Percentiles rank a stretch among this genome's conserved stretches.
phyloP scores from a whole-genome alignment of 1,140 invertebrate species.

The Cyclina sinensis region DNA sequence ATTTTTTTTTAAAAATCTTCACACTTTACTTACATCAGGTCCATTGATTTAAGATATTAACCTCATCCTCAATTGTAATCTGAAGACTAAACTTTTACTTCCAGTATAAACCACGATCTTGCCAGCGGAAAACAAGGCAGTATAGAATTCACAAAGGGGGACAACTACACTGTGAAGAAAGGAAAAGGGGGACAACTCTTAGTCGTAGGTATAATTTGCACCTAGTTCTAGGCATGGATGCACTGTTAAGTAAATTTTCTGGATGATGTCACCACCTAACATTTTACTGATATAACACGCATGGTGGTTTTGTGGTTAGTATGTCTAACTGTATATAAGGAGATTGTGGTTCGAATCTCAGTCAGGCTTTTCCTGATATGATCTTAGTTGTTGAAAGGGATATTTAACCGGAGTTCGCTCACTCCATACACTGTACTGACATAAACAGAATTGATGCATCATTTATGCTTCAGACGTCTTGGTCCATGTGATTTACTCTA shows the following conservation, averaged over 20 bases:
- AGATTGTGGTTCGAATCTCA: neutral
- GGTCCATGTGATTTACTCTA: too few relatives aligned
- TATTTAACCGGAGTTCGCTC: neutral
- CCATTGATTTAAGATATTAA: too few relatives aligned
- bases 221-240: constrained; percentile 14
- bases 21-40: too few relatives aligned
- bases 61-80: too few relatives aligned
- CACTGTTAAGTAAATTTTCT: too few relatives aligned
- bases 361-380: too few relatives aligned
- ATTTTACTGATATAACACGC: neutral
- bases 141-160: constrained; percentile 92
- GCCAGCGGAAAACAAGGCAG: constrained; percentile 92
- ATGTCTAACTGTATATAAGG: neutral
- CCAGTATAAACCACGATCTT: constrained; percentile 93
- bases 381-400: too few relatives aligned
- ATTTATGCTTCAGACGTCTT: too few relatives aligned
- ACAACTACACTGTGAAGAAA: constrained; percentile 91
- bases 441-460: neutral
- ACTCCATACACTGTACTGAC: neutral
- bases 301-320: neutral
- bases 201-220: constrained; percentile 89
- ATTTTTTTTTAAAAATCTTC: too few relatives aligned
- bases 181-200: constrained; percentile 94
- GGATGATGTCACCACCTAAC: too few relatives aligned
- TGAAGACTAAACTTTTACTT: too few relatives aligned